A percentile compares a stretch with the other conserved stretches of the same genome.
Evolutionary conservation across 2,888 invertebrate species (phyloP).

Genomic region (Psococerastis gibbosa): DNA sequence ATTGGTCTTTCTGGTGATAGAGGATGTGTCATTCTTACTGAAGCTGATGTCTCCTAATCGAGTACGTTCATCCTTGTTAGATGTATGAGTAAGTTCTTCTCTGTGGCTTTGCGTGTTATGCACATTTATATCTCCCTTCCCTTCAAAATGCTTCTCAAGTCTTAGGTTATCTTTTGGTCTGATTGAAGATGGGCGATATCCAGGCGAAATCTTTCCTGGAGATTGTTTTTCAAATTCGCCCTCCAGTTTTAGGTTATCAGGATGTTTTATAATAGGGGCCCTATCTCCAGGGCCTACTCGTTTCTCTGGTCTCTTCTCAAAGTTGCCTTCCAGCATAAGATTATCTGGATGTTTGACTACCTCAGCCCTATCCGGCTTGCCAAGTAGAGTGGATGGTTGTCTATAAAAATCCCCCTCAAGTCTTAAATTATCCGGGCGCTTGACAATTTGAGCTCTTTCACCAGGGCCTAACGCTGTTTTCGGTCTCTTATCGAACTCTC

Average conservation of each 20-base stretch:
- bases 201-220: not conserved
- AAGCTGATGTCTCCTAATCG: conserved; percentile 14
- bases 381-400: not conserved
- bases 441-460: not conserved
- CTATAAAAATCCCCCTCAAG: not conserved
- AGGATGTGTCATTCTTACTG: not conserved
- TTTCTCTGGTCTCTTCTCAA: conserved; percentile 27
- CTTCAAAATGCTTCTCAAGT: conserved; percentile 24
- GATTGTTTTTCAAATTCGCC: conserved; percentile 25
- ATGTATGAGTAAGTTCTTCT: conserved; percentile 30
- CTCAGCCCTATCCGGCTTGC: conserved; percentile 16
- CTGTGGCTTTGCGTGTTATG: conserved; percentile 27
- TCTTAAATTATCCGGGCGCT: not conserved
- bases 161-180: conserved; percentile 22
- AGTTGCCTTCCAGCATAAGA: conserved; percentile 19
- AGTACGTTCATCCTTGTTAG: conserved; percentile 20
- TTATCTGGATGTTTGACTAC: conserved; percentile 20
- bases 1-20: too few species aligned
- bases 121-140: conserved; percentile 23
- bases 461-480: not conserved
- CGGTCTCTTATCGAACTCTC: conserved; percentile 24
- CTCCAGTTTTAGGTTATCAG: conserved; percentile 30
- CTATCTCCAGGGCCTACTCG: conserved; percentile 14
- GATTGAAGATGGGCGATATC: not conserved
- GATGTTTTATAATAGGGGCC: conserved; percentile 17